A percentile compares a stretch with the other conserved stretches of the same genome.
Conservation (phyloP, 2,797 vertebrate species). For the Falco columbarius region DNA sequence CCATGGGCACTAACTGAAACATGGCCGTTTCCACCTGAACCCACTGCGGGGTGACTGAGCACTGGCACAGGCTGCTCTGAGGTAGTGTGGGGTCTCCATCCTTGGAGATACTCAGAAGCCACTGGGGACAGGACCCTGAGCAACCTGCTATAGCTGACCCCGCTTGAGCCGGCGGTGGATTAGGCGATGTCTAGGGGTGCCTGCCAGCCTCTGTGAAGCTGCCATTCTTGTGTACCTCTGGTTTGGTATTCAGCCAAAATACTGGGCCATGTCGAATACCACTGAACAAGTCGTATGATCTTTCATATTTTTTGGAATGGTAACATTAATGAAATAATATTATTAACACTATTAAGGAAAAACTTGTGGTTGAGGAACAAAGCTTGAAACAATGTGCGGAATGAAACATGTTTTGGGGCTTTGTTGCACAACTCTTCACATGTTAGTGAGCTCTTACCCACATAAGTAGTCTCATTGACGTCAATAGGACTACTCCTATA, state of each 20-base stretch:
- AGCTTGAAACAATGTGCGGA: slow-evolving; percentile 38
- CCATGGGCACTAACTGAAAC: not conserved
- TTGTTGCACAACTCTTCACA: slow-evolving; percentile 42
- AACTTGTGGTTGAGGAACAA: slow-evolving; percentile 9
- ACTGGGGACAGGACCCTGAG: not conserved
- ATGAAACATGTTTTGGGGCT: slow-evolving; percentile 19
- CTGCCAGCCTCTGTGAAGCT: not conserved
- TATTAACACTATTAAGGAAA: not conserved
- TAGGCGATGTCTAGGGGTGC: not conserved
- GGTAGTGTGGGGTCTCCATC: not conserved
- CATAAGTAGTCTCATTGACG: slow-evolving; percentile 42
- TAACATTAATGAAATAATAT: not conserved
- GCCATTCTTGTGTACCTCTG: not conserved
- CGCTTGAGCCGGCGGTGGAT: not conserved
- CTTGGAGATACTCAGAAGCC: not conserved
- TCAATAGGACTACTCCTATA: slow-evolving; percentile 36
- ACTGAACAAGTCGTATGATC: not conserved
- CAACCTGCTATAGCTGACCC: not conserved
- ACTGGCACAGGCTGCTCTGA: not conserved
- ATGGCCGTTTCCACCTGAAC: too few species aligned
- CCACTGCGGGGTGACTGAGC: not conserved
- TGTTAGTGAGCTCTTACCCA: slow-evolving; percentile 42
- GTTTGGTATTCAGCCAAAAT: not conserved
- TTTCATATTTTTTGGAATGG: not conserved
- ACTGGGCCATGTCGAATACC: not conserved